A percentile compares a stretch with the other conserved stretches of the same genome.
These are phyloP conservation scores for Fistularia tabacaria DNA, from an alignment of 2,797 vertebrate genomes.

Conservation along the genomic window DNA sequence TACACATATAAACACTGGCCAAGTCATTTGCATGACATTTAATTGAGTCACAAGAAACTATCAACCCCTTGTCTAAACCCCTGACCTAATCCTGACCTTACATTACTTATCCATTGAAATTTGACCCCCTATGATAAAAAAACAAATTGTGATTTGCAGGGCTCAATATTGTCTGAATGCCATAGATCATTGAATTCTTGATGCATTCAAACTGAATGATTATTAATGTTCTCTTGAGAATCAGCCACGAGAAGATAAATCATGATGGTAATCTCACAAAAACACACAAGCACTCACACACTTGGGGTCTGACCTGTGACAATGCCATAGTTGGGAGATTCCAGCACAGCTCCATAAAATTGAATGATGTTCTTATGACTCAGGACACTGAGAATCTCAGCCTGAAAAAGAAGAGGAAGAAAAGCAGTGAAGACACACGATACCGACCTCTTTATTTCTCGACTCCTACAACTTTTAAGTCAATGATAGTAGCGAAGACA, in stretches of 20 bases:
- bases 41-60: conserved; percentile 11
- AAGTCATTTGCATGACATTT: too few species aligned
- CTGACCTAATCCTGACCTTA: conserved; percentile 2
- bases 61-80: background rate
- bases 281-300: conserved; percentile 23
- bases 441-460: background rate
- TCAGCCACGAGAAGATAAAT: conserved; percentile 7
- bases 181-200: too few species aligned
- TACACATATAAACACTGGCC: conserved; percentile 25
- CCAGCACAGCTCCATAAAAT: conserved; percentile 95
- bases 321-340: conserved; percentile 96
- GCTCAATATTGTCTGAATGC: too few species aligned
- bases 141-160: background rate
- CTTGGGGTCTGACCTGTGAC: conserved; percentile 87
- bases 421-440: background rate
- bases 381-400: conserved; percentile 96
- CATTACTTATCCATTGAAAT: background rate
- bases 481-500: conserved; percentile 8
- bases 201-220: too few species aligned
- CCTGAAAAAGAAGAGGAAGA: conserved; percentile 66
- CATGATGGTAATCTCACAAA: conserved; percentile 7
- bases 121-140: background rate
- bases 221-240: background rate
- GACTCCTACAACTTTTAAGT: background rate
- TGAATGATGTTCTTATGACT: conserved; percentile 99